A percentile compares a stretch with the other conserved stretches of the same genome.
These are phyloP conservation scores for Branchellion lobata DNA, from an alignment of 2,888 invertebrate genomes.

Conservation along the genomic window DNA sequence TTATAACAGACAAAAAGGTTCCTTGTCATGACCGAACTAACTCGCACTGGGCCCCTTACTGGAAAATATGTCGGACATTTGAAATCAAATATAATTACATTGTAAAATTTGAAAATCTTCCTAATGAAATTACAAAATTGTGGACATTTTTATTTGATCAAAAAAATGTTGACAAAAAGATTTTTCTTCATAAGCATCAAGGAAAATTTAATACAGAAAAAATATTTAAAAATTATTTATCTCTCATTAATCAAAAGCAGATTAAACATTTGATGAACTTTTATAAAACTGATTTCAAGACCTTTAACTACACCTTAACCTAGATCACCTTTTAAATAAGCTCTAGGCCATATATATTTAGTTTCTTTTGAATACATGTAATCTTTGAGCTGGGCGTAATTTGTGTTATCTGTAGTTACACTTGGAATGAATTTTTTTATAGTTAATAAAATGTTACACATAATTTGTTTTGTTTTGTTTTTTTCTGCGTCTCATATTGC, in stretches of 20 bases:
- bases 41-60: conserved; percentile 43
- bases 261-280: conserved; percentile 5
- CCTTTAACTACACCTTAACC: conserved; percentile 8
- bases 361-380: too few relatives aligned
- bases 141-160: conserved; percentile 6
- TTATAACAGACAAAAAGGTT: conserved; percentile 28
- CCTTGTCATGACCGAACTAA: conserved; percentile 32
- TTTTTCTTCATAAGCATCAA: conserved; percentile 4
- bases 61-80: conserved; percentile 44
- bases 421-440: too few relatives aligned
- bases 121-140: conserved; percentile 29
- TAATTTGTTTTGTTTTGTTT: too few relatives aligned
- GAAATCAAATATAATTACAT: conserved; percentile 45
- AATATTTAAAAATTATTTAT: conserved; percentile 22
- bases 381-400: background rate
- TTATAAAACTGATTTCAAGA: conserved; percentile 27
- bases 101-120: conserved; percentile 39
- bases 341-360: too few relatives aligned
- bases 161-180: background rate
- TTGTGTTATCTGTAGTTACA: background rate
- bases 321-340: background rate
- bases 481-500: background rate
- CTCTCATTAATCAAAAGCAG: background rate
- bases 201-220: conserved; percentile 24
- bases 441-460: too few relatives aligned